A percentile compares a stretch with the other conserved stretches of the same genome.
Conservation (phyloP, 2,113 vertebrate species). For the Globicephala melas region DNA sequence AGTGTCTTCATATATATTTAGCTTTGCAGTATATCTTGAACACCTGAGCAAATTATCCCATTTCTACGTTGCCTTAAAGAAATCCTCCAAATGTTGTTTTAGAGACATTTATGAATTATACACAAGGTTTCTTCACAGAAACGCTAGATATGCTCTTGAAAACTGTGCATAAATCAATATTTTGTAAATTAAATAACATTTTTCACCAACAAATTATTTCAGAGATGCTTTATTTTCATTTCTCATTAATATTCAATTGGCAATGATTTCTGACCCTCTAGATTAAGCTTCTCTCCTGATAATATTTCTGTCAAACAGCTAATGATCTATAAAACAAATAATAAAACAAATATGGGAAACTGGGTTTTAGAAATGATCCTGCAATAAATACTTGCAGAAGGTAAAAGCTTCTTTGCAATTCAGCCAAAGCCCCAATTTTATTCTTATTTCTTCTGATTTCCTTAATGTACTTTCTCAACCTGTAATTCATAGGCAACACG, state of each 20-base stretch:
- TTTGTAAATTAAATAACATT: slow-evolving; percentile 35
- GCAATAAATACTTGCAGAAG: background rate
- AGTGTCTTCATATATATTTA: background rate
- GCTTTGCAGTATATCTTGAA: background rate
- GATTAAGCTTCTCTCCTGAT: slow-evolving; percentile 26
- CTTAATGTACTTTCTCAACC: background rate
- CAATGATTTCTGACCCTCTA: slow-evolving; percentile 19
- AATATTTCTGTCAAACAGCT: slow-evolving; percentile 49
- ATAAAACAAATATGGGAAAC: background rate
- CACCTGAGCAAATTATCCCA: background rate
- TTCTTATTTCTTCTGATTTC: slow-evolving; percentile 25
- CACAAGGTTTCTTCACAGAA: slow-evolving; percentile 20
- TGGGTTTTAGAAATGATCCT: background rate
- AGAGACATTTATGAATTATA: slow-evolving; percentile 52
- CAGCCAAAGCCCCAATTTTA: background rate
- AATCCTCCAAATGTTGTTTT: slow-evolving; percentile 12
- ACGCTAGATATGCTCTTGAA: slow-evolving; percentile 10
- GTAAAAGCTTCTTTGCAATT: background rate
- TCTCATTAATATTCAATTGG: slow-evolving; percentile 51
- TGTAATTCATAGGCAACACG: slow-evolving; percentile 11
- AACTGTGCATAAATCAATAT: slow-evolving; percentile 1
- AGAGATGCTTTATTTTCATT: slow-evolving; percentile 52
- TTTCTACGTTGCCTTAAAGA: background rate
- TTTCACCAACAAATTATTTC: slow-evolving; percentile 46
- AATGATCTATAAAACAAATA: slow-evolving; percentile 51